Evolutionary conservation across 2,888 invertebrate genomes (phyloP).

Genomic region (Thysanoteuthis rhombus): DNA sequence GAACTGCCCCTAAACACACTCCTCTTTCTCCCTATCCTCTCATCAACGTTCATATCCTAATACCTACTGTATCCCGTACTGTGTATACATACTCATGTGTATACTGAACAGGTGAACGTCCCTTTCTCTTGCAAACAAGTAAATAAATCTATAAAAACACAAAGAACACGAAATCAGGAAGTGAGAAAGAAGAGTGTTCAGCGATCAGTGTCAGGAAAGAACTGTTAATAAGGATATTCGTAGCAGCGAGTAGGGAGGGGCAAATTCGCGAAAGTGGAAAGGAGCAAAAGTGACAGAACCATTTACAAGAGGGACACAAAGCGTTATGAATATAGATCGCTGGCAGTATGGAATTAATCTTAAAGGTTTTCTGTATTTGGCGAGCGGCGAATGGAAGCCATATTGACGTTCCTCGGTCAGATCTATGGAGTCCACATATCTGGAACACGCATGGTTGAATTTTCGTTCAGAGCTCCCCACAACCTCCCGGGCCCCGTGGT

Average conservation of each 20-base stretch:
- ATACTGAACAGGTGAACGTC: too few relatives aligned
- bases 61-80: too few relatives aligned
- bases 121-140: too few relatives aligned
- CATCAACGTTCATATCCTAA: too few relatives aligned
- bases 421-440: neutral
- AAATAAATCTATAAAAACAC: too few relatives aligned
- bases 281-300: neutral
- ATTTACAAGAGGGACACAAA: neutral
- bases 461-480: neutral
- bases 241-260: neutral
- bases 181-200: too few relatives aligned
- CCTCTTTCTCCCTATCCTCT: too few relatives aligned
- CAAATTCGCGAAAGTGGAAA: neutral
- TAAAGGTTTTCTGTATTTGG: neutral
- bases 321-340: slow-evolving; percentile 12
- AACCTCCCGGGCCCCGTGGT: neutral
- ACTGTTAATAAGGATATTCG: neutral
- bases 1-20: too few relatives aligned
- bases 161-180: too few relatives aligned
- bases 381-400: neutral
- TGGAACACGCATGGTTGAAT: neutral
- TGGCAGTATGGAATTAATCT: neutral
- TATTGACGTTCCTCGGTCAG: neutral
- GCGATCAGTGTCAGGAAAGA: neutral
- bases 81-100: too few relatives aligned